Conservation (phyloP, 2,113 vertebrate species). For the Marmota monax region DNA sequence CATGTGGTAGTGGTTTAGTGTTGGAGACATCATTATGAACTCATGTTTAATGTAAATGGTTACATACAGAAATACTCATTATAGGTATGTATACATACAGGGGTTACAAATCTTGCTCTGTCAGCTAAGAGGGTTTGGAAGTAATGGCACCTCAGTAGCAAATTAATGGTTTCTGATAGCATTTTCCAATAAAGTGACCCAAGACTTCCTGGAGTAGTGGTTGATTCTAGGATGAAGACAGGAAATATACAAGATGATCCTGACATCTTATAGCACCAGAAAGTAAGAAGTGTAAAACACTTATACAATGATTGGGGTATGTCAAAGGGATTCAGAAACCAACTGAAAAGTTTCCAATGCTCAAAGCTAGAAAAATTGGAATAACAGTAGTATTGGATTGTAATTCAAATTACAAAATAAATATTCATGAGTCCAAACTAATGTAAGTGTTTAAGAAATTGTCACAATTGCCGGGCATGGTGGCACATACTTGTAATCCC, state of each 20-base stretch:
- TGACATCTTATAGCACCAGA: background rate
- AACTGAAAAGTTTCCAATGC: background rate
- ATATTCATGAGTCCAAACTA: background rate
- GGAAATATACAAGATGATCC: background rate
- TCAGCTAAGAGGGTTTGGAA: no score
- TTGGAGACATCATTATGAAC: background rate
- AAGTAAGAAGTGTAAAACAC: background rate
- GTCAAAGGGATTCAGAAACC: background rate
- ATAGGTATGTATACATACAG: background rate
- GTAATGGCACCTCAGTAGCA: background rate
- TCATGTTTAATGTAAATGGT: background rate
- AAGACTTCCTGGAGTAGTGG: background rate
- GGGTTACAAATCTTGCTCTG: background rate
- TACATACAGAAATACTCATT: background rate
- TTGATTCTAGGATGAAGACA: background rate
- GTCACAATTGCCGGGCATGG: background rate
- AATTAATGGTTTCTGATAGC: background rate
- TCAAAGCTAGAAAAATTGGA: background rate
- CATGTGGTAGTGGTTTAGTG: background rate
- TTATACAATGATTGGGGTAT: no score
- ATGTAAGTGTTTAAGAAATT: constrained; percentile 9
- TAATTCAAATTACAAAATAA: constrained; percentile 16
- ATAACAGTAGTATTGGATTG: background rate
- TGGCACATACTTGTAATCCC: no score
- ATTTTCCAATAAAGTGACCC: background rate